Percentiles rank a stretch among this genome's conserved stretches.
phyloP scores from a whole-genome alignment of 2,113 vertebrate species.

The Boleophthalmus pectinirostris region DNA sequence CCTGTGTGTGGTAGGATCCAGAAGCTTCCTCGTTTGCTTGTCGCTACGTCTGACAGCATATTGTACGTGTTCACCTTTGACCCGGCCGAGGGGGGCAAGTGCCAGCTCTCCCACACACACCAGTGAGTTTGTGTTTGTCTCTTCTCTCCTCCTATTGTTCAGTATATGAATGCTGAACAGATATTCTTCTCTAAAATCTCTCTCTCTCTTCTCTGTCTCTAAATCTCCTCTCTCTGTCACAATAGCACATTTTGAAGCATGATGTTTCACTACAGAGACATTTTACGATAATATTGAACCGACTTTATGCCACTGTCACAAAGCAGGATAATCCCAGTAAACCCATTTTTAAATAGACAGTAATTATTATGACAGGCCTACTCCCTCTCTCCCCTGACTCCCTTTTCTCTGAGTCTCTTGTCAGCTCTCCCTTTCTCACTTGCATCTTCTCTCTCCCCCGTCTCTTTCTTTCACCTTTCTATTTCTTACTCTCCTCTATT shows the following conservation, averaged over 20 bases:
- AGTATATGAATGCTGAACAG: no score
- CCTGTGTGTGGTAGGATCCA: constrained; percentile 82
- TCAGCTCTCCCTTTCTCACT: no score
- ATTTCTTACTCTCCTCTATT: background rate
- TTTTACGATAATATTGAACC: no score
- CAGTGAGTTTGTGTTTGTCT: constrained; percentile 77
- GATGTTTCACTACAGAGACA: no score
- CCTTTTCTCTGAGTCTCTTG: no score
- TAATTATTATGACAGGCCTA: no score
- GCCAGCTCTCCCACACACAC: constrained; percentile 89
- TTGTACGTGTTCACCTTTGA: constrained; percentile 95
- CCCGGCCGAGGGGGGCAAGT: constrained; percentile 93
- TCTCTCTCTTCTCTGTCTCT: background rate
- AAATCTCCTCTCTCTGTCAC: background rate
- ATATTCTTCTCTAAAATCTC: no score
- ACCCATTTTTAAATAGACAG: no score
- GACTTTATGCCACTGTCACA: no score
- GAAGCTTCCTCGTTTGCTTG: constrained; percentile 91
- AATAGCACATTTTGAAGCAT: no score
- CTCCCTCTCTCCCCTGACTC: no score
- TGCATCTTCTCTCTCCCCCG: background rate
- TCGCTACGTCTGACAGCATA: constrained; percentile 90
- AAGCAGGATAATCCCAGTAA: no score
- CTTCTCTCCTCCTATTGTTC: background rate
- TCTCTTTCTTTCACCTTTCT: background rate